Percentiles rank a stretch among this genome's conserved stretches.
Evolutionary conservation across 2,888 invertebrate genomes (phyloP).

Genomic region (Heliconius charithonia): DNA sequence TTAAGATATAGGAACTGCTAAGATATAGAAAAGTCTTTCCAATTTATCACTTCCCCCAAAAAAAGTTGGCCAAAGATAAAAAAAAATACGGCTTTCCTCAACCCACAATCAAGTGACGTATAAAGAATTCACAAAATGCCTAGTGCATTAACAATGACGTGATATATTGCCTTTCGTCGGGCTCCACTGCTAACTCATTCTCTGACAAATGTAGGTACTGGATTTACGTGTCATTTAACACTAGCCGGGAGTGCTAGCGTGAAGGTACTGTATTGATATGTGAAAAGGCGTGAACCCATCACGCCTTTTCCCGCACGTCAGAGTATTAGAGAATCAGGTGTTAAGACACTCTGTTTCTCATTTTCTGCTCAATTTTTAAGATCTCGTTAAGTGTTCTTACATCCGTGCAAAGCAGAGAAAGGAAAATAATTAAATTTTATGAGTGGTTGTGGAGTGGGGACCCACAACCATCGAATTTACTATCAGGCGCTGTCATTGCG

Average conservation of each 20-base stretch:
- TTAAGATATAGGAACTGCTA: background rate
- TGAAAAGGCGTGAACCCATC: no score
- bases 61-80: slow-evolving; percentile 4
- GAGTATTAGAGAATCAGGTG: no score
- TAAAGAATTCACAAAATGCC: slow-evolving; percentile 48
- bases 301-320: no score
- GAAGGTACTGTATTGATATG: background rate
- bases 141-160: slow-evolving; percentile 53
- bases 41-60: background rate
- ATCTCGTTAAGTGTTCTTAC: no score
- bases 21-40: background rate
- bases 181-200: slow-evolving; percentile 57
- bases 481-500: no score
- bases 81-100: slow-evolving; percentile 19
- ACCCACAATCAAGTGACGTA: slow-evolving; percentile 30
- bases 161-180: slow-evolving; percentile 55
- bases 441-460: no score
- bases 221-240: slow-evolving; percentile 53
- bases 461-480: no score
- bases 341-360: no score
- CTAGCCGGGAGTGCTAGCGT: slow-evolving; percentile 34
- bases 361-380: no score
- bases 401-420: no score
- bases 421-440: no score
- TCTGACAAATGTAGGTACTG: slow-evolving; percentile 54